phyloP scores from a whole-genome alignment of 1,140 invertebrate genomes.

The Saccostrea glomerata region DNA sequence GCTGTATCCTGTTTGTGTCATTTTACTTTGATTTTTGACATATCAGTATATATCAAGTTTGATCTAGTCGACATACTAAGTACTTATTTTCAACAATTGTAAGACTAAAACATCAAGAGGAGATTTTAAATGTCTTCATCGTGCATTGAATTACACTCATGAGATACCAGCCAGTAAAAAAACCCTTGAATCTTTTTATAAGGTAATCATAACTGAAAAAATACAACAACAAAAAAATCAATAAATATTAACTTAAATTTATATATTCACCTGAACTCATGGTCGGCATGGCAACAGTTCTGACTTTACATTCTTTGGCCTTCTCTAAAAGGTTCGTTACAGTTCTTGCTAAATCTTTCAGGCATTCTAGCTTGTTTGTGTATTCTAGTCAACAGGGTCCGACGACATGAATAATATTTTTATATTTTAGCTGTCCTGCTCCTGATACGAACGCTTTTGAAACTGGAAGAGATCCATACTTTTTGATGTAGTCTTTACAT shows the following conservation, averaged over 20 bases:
- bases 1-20: too few relatives aligned
- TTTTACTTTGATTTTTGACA: too few relatives aligned
- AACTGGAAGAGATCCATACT: not conserved
- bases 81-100: too few relatives aligned
- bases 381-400: not conserved
- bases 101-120: too few relatives aligned
- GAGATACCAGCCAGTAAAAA: too few relatives aligned
- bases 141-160: too few relatives aligned
- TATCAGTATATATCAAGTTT: too few relatives aligned
- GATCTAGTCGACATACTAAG: too few relatives aligned
- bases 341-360: slow-evolving; percentile 54
- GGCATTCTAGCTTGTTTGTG: slow-evolving; percentile 54
- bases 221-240: not conserved
- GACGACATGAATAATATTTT: not conserved
- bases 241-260: not conserved
- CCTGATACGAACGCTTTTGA: not conserved
- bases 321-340: slow-evolving; percentile 55
- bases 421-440: not conserved
- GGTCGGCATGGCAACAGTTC: slow-evolving; percentile 62
- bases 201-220: too few relatives aligned
- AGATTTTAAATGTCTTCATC: too few relatives aligned
- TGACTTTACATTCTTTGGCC: slow-evolving; percentile 41
- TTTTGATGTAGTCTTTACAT: slow-evolving; percentile 39
- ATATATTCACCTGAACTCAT: slow-evolving; percentile 58
- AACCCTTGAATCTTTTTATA: too few relatives aligned